Evolutionary conservation across 2,888 invertebrate genomes (phyloP).

Genomic region (Chymomyza amoena): DNA sequence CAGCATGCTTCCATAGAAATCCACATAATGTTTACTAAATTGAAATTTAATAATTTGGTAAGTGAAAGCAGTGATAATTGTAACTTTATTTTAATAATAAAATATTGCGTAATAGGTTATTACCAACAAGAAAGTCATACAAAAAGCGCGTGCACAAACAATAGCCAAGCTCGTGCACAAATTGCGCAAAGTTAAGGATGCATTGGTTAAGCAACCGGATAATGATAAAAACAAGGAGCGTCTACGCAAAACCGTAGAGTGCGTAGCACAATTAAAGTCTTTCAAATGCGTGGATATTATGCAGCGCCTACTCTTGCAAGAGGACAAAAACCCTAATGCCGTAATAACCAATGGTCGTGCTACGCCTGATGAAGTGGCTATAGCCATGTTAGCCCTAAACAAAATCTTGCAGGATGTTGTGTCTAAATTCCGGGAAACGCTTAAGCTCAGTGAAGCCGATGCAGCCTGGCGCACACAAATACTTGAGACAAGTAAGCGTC

Average conservation of each 20-base stretch:
- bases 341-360: slow-evolving; percentile 72
- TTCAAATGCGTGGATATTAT: slow-evolving; percentile 66
- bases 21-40: slow-evolving; percentile 73
- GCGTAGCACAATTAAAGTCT: slow-evolving; percentile 66
- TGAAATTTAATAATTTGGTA: slow-evolving; percentile 76
- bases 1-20: background rate
- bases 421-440: slow-evolving; percentile 44
- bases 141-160: slow-evolving; percentile 66
- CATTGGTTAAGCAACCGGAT: slow-evolving; percentile 64
- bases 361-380: slow-evolving; percentile 67
- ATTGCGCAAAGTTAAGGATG: slow-evolving; percentile 69
- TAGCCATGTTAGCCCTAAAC: slow-evolving; percentile 71
- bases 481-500: slow-evolving; percentile 68
- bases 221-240: slow-evolving; percentile 62
- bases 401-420: slow-evolving; percentile 65
- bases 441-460: slow-evolving; percentile 50
- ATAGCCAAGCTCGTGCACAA: slow-evolving; percentile 76
- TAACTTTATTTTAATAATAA: background rate
- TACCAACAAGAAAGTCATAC: slow-evolving; percentile 72
- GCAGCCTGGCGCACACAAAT: slow-evolving; percentile 68
- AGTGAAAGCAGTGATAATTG: slow-evolving; percentile 16
- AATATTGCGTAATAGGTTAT: slow-evolving; percentile 60
- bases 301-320: slow-evolving; percentile 61
- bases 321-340: slow-evolving; percentile 56
- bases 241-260: slow-evolving; percentile 57